These are phyloP conservation scores for Pachliopta kotzebuea DNA, from an alignment of 2,888 invertebrate genomes.

Conservation along the genomic window DNA sequence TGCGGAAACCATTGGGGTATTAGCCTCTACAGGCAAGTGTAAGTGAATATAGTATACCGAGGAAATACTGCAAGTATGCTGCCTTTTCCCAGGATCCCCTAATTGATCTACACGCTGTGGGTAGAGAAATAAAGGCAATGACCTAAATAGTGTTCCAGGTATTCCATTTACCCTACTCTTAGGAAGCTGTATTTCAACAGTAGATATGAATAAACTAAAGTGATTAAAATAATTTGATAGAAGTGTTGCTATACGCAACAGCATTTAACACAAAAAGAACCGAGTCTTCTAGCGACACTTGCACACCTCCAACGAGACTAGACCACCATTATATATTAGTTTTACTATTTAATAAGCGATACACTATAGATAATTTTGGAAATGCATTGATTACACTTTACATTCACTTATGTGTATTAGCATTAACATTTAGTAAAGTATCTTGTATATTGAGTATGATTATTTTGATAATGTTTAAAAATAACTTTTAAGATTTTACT, in stretches of 20 bases:
- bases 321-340: conserved; percentile 9
- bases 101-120: no score
- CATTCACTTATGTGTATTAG: conserved; percentile 13
- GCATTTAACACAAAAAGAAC: conserved; percentile 23
- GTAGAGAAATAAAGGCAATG: no score
- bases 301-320: conserved; percentile 14
- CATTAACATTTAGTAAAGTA: neutral
- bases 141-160: no score
- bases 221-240: neutral
- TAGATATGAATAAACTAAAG: no score
- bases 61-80: no score
- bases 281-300: conserved; percentile 3
- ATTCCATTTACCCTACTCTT: no score
- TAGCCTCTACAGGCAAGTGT: no score
- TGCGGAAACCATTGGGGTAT: no score
- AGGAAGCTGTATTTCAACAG: no score
- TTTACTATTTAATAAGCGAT: conserved; percentile 2
- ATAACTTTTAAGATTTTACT: no score
- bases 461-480: neutral
- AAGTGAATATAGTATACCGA: no score
- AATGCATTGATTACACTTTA: conserved; percentile 18
- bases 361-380: conserved; percentile 19
- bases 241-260: neutral
- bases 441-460: neutral
- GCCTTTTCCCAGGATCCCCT: no score